Conservation (phyloP, 2,888 invertebrate genomes). For the Ochropacha duplaris region DNA sequence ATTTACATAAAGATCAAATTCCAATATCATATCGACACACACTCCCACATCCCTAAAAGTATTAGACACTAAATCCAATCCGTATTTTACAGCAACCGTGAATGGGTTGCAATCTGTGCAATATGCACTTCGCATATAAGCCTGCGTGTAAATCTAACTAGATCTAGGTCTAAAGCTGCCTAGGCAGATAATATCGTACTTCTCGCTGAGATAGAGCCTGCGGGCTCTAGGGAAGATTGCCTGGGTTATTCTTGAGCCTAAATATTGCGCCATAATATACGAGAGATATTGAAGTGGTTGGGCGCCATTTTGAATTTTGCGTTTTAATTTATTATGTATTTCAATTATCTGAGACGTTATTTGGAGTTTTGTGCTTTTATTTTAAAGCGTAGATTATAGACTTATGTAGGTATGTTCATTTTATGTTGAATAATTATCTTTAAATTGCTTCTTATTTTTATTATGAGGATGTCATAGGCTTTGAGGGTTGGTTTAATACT, state of each 20-base stretch:
- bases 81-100: conserved; percentile 26
- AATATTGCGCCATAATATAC: background rate
- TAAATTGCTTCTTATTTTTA: too few species aligned
- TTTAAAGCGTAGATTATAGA: too few species aligned
- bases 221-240: background rate
- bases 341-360: too few species aligned
- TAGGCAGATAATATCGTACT: conserved; percentile 27
- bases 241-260: background rate
- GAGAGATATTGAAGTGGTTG: background rate
- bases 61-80: conserved; percentile 2
- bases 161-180: conserved; percentile 7
- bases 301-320: background rate
- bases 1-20: too few species aligned
- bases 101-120: conserved; percentile 33
- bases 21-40: too few species aligned
- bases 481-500: too few species aligned
- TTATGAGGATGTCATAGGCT: too few species aligned
- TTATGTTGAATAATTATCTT: too few species aligned
- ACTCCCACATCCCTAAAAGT: background rate
- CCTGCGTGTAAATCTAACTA: conserved; percentile 28
- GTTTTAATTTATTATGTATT: too few species aligned
- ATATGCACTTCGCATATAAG: conserved; percentile 19
- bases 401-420: too few species aligned
- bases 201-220: conserved; percentile 17
- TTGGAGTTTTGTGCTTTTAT: too few species aligned